Percentiles rank a stretch among this genome's conserved stretches.
Evolutionary conservation across 2,113 vertebrate genomes (phyloP).

Genomic region (Daphoenositta chrysoptera): DNA sequence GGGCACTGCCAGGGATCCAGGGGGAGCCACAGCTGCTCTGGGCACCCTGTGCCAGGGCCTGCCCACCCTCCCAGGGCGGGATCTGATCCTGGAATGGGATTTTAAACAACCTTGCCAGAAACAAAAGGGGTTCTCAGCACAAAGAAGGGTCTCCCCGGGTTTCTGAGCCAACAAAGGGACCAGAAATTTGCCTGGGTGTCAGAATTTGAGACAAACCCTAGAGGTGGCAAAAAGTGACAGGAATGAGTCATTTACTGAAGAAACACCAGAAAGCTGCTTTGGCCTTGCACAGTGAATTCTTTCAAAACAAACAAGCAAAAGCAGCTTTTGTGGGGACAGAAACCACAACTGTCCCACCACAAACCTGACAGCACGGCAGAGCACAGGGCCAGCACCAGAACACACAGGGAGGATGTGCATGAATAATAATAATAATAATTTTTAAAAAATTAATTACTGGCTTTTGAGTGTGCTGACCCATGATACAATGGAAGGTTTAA

Average conservation of each 20-base stretch:
- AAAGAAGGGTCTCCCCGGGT: neutral
- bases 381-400: neutral
- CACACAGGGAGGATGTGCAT: neutral
- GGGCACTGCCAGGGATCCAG: neutral
- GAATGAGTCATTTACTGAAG: neutral
- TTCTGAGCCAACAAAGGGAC: neutral
- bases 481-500: neutral
- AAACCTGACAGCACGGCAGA: neutral
- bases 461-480: neutral
- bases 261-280: accelerated
- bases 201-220: neutral
- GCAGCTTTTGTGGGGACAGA: neutral
- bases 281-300: neutral
- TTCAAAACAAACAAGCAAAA: neutral
- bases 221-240: neutral
- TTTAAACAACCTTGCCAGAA: neutral
- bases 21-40: neutral
- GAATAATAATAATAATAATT: neutral
- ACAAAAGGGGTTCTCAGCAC: neutral
- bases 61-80: neutral
- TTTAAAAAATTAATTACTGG: too few relatives aligned
- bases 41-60: neutral
- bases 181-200: neutral
- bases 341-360: neutral
- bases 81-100: neutral